Conservation (phyloP, 2,797 vertebrate genomes). For the Fringilla coelebs region DNA sequence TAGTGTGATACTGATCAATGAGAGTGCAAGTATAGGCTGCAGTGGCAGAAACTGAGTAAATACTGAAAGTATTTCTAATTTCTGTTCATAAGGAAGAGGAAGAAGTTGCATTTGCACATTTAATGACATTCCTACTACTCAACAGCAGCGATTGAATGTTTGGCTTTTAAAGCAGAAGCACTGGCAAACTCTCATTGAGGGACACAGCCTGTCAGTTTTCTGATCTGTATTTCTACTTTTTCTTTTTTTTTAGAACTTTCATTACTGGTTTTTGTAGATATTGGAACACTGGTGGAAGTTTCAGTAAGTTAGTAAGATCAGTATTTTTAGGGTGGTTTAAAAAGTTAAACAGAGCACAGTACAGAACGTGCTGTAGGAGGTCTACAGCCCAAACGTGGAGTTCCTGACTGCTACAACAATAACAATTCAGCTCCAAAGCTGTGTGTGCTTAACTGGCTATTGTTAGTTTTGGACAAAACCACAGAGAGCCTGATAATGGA, state of each 20-base stretch:
- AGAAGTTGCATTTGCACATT: not conserved
- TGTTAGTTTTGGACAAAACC: not conserved
- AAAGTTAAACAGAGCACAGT: not conserved
- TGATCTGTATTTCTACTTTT: not conserved
- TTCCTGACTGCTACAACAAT: not conserved
- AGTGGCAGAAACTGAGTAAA: not conserved
- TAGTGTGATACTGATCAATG: not conserved
- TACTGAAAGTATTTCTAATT: not conserved
- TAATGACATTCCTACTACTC: not conserved
- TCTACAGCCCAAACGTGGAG: not conserved
- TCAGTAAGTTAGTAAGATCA: not conserved
- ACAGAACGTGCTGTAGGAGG: not conserved
- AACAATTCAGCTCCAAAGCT: not conserved
- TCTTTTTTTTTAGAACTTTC: not conserved
- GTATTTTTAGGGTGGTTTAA: not conserved
- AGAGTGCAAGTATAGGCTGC: not conserved
- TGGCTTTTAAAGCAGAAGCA: not conserved
- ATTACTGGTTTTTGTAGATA: not conserved
- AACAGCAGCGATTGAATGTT: not conserved
- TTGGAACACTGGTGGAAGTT: not conserved
- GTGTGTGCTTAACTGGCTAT: not conserved
- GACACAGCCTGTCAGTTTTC: not conserved
- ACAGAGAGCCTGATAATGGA: not conserved
- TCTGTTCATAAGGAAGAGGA: not conserved
- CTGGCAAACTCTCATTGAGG: not conserved